Evolutionary conservation across 2,888 invertebrate species (phyloP).

Genomic region (Synergus japonicus): DNA sequence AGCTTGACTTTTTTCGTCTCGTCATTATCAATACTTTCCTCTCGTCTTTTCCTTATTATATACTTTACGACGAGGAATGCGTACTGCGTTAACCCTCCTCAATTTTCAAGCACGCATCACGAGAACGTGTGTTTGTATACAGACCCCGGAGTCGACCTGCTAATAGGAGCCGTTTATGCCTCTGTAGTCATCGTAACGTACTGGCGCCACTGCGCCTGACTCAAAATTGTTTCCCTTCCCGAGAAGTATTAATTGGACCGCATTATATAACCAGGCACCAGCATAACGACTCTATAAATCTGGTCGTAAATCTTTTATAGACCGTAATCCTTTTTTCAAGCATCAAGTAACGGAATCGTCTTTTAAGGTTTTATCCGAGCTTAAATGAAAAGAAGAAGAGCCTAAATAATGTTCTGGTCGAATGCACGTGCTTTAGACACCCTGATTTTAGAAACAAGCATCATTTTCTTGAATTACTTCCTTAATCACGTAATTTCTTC

Average conservation of each 20-base stretch:
- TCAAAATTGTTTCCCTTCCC: slow-evolving; percentile 14
- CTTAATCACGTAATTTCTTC: slow-evolving; percentile 2
- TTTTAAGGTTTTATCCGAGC: too few relatives aligned
- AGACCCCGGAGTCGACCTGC: slow-evolving; percentile 3
- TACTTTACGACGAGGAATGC: not conserved
- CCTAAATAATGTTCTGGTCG: too few relatives aligned
- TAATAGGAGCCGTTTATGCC: slow-evolving; percentile 23
- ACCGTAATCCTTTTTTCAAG: not conserved
- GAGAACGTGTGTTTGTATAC: slow-evolving; percentile 24
- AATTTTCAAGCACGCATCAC: slow-evolving; percentile 28
- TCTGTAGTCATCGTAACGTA: slow-evolving; percentile 15
- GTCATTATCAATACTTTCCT: slow-evolving; percentile 27
- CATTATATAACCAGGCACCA: slow-evolving; percentile 9
- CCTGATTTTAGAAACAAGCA: not conserved
- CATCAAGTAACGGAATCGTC: too few relatives aligned
- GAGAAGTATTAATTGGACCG: slow-evolving; percentile 26
- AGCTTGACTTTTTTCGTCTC: slow-evolving; percentile 44
- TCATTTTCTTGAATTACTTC: slow-evolving; percentile 3
- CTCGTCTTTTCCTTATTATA: slow-evolving; percentile 14
- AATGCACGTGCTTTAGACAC: not conserved
- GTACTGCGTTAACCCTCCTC: slow-evolving; percentile 2
- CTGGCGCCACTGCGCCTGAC: slow-evolving; percentile 21
- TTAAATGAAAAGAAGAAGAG: too few relatives aligned
- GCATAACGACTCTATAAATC: slow-evolving; percentile 21
- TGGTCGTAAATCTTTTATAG: slow-evolving; percentile 7